Evolutionary conservation across 2,888 invertebrate genomes (phyloP).

Genomic region (Thumatha senex): DNA sequence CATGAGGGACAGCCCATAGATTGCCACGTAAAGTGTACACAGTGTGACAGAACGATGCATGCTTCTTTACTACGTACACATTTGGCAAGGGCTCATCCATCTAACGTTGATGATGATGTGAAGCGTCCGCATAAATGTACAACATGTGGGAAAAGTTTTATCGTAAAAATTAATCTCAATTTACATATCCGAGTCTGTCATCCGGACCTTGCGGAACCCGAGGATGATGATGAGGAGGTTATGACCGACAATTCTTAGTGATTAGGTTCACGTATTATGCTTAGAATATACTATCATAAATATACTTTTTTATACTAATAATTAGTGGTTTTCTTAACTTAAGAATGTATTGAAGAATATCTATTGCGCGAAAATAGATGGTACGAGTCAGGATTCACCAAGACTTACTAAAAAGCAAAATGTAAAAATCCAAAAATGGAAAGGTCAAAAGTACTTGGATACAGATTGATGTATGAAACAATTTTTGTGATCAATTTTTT

Average conservation of each 20-base stretch:
- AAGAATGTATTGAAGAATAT: too few species aligned
- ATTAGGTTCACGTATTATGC: conserved; percentile 34
- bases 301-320: conserved; percentile 69
- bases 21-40: conserved; percentile 74
- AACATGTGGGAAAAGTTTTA: conserved; percentile 76
- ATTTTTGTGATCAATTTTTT: too few species aligned
- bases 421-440: too few species aligned
- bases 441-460: too few species aligned
- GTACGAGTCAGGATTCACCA: too few species aligned
- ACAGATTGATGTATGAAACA: too few species aligned
- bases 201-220: conserved; percentile 73
- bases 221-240: conserved; percentile 76
- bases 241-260: conserved; percentile 76
- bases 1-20: conserved; percentile 76
- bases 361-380: too few species aligned
- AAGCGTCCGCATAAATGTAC: conserved; percentile 75
- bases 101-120: conserved; percentile 68
- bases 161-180: conserved; percentile 75
- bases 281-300: conserved; percentile 49
- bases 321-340: conserved; percentile 6
- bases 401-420: too few species aligned
- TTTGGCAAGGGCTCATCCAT: conserved; percentile 64
- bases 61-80: conserved; percentile 70
- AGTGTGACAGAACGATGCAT: conserved; percentile 75
- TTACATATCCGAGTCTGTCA: conserved; percentile 76